Conservation (phyloP, 2,888 invertebrate genomes). For the Aproaerema taeniolella region DNA sequence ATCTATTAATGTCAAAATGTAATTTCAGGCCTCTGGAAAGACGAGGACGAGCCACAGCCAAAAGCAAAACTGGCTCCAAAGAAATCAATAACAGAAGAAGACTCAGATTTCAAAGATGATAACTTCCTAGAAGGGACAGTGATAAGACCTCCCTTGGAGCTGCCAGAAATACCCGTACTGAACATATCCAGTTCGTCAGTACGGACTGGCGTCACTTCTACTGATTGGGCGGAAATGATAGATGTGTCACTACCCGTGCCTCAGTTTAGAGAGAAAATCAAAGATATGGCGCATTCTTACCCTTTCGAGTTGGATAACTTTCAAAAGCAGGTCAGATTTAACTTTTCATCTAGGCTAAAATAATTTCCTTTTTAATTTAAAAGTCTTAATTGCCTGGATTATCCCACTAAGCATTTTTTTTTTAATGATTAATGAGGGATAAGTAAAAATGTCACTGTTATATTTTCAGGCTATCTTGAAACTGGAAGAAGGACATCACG, state of each 20-base stretch:
- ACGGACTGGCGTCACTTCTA: constrained; percentile 64
- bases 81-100: constrained; percentile 30
- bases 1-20: not conserved
- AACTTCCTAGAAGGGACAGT: constrained; percentile 58
- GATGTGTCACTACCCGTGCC: constrained; percentile 88
- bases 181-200: constrained; percentile 79
- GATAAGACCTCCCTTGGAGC: constrained; percentile 49
- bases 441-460: too few species aligned
- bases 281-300: constrained; percentile 89
- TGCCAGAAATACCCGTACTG: constrained; percentile 79
- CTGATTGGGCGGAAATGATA: constrained; percentile 92
- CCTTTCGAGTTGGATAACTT: constrained; percentile 97
- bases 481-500: constrained; percentile 94
- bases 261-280: constrained; percentile 88
- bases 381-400: too few species aligned
- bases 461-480: constrained; percentile 91
- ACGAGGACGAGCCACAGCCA: constrained; percentile 43
- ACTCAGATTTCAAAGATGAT: constrained; percentile 35
- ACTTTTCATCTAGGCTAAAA: too few species aligned
- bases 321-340: constrained; percentile 88
- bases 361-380: too few species aligned
- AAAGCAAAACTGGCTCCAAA: constrained; percentile 26
- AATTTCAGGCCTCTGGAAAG: constrained; percentile 61
- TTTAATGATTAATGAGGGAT: too few species aligned
- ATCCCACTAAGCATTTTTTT: too few species aligned